Base-by-base conservation (phyloP, 2,113 vertebrate species). In the Cyprinodon tularosa region DNA sequence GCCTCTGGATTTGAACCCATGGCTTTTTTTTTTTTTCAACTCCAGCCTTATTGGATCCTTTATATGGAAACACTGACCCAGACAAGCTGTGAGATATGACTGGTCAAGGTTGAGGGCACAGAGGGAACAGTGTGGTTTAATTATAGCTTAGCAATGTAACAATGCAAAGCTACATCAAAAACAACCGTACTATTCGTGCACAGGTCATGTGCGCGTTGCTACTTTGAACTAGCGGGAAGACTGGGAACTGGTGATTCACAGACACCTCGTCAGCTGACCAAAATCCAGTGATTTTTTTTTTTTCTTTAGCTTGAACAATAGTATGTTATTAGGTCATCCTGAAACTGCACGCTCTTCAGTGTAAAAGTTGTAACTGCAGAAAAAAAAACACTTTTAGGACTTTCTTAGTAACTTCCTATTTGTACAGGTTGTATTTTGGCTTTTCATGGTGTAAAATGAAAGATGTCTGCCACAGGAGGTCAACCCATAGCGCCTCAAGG, bases 101-200 rank as follows among this genome's bases (percentile, higher is more conserved):
- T 44, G 29, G 29, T 36, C 73, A 36, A 69, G 63, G 53, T 72
- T 80, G 80, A 85, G 84, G 74, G 72, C 80, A 81, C 74, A 45
- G 17, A 79, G 78, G 53, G 59, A 68, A 72, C 66, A 45, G 53
- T 78, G 68, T 74, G 48, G 62, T 82, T 70, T 87, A 87, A 87
- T 81, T 82, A 86, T 84, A 87, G 76, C 59, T 70, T 71, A 77
- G 68, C 86, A 84, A 82, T 83, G 53, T 42, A 68, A 63, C 62
- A 64, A 42, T 47, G 22, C 76, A 74, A 29, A 69, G n/a, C 66
- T 64, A 57, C 71, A 62, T 77, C 83, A 72, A 15, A 61, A 60
- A 22, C 50, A 75, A 65, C 47, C 17, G 39, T 36, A 15, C 69
- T 71, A 37, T 50, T 59, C 17, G 71, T 68, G 70, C 45, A 40